A percentile compares a stretch with the other conserved stretches of the same genome.
phyloP scores from a whole-genome alignment of 1,140 invertebrate species.

The Eumeta japonica region DNA sequence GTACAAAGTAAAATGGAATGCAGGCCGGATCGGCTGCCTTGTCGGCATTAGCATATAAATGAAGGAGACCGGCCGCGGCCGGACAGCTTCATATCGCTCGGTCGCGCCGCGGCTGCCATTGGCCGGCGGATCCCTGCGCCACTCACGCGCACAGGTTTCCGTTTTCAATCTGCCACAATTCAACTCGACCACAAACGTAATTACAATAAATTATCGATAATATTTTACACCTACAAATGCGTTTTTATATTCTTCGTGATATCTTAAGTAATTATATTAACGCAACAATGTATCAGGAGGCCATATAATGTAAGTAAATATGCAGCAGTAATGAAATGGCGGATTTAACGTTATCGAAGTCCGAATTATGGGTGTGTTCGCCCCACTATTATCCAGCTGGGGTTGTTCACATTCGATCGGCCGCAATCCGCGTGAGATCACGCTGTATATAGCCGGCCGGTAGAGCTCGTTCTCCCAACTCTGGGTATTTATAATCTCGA shows the following conservation, averaged over 20 bases:
- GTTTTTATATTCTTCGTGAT: slow-evolving; percentile 26
- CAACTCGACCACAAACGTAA: slow-evolving; percentile 14
- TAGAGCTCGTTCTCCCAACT: not conserved
- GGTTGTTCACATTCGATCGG: not conserved
- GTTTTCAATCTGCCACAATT: slow-evolving; percentile 5
- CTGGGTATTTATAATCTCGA: not conserved
- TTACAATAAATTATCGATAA: slow-evolving; percentile 33
- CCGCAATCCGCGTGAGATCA: too few species aligned
- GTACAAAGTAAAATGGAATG: slow-evolving; percentile 25
- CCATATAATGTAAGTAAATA: slow-evolving; percentile 24
- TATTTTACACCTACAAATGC: slow-evolving; percentile 30
- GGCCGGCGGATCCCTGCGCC: slow-evolving; percentile 12
- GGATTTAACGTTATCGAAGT: slow-evolving; percentile 34
- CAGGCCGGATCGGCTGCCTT: slow-evolving; percentile 27
- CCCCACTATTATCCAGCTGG: slow-evolving; percentile 1
- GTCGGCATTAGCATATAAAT: slow-evolving; percentile 52
- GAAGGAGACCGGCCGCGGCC: slow-evolving; percentile 25
- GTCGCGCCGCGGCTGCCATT: slow-evolving; percentile 19
- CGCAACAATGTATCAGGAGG: slow-evolving; percentile 29
- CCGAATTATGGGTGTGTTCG: slow-evolving; percentile 16
- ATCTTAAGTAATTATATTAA: slow-evolving; percentile 34
- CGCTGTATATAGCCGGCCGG: too few species aligned
- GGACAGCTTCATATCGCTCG: slow-evolving; percentile 42
- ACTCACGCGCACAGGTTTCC: slow-evolving; percentile 1
- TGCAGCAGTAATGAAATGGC: slow-evolving; percentile 30